Conservation (phyloP, 2,797 vertebrate species). For the Typhlichthys subterraneus region DNA sequence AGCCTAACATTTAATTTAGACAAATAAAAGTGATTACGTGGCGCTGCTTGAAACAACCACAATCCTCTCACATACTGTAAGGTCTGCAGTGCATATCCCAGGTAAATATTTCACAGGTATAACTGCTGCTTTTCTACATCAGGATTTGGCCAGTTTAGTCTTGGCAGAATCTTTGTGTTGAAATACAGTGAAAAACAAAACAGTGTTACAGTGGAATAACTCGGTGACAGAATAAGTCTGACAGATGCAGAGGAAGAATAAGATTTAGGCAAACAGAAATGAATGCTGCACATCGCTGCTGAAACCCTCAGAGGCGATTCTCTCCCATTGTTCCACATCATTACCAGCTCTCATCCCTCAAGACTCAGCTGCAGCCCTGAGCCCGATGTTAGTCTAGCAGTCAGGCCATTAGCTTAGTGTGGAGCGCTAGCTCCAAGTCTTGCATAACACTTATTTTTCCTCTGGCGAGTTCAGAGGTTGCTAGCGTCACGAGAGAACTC, state of each 20-base stretch:
- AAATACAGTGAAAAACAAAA: not conserved
- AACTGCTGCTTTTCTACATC: too few species aligned
- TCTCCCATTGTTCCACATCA: constrained; percentile 66
- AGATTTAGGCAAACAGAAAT: constrained; percentile 5
- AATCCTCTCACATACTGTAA: too few species aligned
- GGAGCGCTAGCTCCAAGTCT: constrained; percentile 36
- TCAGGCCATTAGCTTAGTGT: constrained; percentile 44
- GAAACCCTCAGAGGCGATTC: constrained; percentile 35
- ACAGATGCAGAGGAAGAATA: constrained; percentile 7
- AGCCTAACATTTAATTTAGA: constrained; percentile 57
- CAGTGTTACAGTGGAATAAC: constrained; percentile 6
- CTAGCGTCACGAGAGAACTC: constrained; percentile 6
- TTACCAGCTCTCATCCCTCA: constrained; percentile 60
- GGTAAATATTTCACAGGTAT: too few species aligned
- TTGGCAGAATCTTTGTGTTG: too few species aligned
- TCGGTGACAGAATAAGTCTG: not conserved
- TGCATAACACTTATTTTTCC: constrained; percentile 32
- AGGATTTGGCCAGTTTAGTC: too few species aligned
- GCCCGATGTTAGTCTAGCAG: constrained; percentile 37
- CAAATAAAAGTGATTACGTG: constrained; percentile 58
- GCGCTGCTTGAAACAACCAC: constrained; percentile 24
- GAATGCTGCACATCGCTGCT: constrained; percentile 38
- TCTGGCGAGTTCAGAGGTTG: constrained; percentile 32
- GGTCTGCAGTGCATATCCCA: not conserved
- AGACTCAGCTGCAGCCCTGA: constrained; percentile 30